A percentile compares a stretch with the other conserved stretches of the same genome.
phyloP scores from a whole-genome alignment of 2,797 vertebrate genomes.

The Girardinus metallicus region DNA sequence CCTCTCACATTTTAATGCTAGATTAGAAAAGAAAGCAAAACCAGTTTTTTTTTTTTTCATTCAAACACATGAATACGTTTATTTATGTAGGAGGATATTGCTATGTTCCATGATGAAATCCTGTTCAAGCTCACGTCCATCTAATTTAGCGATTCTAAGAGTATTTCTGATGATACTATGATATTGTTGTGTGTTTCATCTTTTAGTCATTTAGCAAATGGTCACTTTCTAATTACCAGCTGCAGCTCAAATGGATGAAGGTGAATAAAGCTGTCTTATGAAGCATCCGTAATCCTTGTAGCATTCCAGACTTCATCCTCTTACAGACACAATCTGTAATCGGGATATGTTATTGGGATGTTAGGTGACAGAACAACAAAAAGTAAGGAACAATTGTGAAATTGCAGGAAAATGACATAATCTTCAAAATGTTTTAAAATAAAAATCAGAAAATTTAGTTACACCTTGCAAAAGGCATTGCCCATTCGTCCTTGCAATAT shows the following conservation, averaged over 20 bases:
- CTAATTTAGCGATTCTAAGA: not conserved
- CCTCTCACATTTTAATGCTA: not conserved
- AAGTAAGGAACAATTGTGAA: too few species aligned
- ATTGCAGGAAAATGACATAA: too few species aligned
- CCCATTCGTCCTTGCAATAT: too few species aligned
- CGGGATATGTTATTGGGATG: too few species aligned
- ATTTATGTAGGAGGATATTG: not conserved
- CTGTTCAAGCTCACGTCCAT: not conserved
- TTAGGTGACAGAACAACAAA: too few species aligned
- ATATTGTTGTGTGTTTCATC: not conserved
- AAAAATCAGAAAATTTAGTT: too few species aligned
- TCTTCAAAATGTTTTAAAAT: too few species aligned
- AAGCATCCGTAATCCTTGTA: not conserved
- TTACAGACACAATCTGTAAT: not conserved
- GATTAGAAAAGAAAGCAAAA: not conserved
- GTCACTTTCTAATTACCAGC: not conserved
- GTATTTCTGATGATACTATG: not conserved
- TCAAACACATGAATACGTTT: not conserved
- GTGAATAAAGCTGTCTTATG: not conserved
- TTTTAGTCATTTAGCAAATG: not conserved
- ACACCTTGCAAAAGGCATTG: too few species aligned
- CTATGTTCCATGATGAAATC: not conserved
- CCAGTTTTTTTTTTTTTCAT: not conserved
- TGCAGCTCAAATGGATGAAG: not conserved
- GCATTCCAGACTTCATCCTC: not conserved